These are phyloP conservation scores for Pelmatolapia mariae DNA, from an alignment of 2,113 vertebrate genomes.

Conservation along the genomic window DNA sequence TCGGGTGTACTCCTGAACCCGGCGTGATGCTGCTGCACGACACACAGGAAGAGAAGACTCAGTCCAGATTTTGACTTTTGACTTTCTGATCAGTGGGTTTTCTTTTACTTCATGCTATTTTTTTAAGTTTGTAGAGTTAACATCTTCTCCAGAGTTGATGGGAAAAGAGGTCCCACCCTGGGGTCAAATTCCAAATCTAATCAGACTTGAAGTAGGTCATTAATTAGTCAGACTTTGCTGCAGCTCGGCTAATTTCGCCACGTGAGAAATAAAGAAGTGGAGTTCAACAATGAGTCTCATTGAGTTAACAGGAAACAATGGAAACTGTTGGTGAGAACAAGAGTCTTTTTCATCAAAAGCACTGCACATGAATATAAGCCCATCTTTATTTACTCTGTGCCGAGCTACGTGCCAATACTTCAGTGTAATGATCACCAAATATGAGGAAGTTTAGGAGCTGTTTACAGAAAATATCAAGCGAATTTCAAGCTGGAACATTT, in stretches of 20 bases:
- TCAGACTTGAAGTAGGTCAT: constrained; percentile 50
- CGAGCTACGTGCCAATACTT: not conserved
- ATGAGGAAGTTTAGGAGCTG: not conserved
- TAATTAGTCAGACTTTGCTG: constrained; percentile 4
- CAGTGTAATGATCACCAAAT: not conserved
- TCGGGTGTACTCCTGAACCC: not conserved
- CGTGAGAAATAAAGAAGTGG: not conserved
- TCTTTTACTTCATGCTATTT: not conserved
- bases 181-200: constrained; percentile 46
- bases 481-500: not conserved
- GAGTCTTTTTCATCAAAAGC: not conserved
- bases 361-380: not conserved
- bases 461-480: not conserved
- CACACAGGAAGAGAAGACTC: not conserved
- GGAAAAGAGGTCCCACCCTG: constrained; percentile 3
- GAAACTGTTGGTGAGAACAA: not conserved
- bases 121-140: not conserved
- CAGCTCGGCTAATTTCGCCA: not conserved
- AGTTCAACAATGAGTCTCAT: not conserved
- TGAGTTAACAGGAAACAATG: not conserved
- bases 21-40: not conserved
- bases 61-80: not conserved
- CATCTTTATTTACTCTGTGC: not conserved
- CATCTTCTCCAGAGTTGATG: not conserved
- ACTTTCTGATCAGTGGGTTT: not conserved